A percentile compares a stretch with the other conserved stretches of the same genome.
Conservation (phyloP, 2,888 invertebrate species). For the Stenolophus ochropezus region DNA sequence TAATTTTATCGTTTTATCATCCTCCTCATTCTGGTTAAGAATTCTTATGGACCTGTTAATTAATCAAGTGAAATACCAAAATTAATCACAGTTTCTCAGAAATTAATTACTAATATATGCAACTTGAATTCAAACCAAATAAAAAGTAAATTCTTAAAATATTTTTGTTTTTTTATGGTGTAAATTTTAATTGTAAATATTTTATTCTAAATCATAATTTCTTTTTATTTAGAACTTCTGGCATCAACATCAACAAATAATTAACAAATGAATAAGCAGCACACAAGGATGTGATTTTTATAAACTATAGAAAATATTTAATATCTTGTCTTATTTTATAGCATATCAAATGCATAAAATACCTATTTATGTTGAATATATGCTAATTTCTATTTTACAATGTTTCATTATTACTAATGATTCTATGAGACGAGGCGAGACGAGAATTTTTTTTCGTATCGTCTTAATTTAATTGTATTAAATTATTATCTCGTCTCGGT, state of each 20-base stretch:
- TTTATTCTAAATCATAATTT: background rate
- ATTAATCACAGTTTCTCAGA: background rate
- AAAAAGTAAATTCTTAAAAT: background rate
- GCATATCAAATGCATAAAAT: conserved; percentile 24
- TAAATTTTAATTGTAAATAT: background rate
- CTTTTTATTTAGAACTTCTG: conserved; percentile 21
- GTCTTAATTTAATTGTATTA: too few species aligned
- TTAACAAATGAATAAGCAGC: conserved; percentile 34
- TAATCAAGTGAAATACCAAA: background rate
- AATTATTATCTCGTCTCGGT: too few species aligned
- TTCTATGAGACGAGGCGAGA: too few species aligned
- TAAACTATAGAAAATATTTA: background rate
- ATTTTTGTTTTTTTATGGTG: background rate
- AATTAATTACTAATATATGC: background rate
- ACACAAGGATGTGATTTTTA: conserved; percentile 42
- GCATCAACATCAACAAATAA: background rate
- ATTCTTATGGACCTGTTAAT: background rate
- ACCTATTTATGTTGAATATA: conserved; percentile 1
- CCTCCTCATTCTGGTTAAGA: background rate
- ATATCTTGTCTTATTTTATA: conserved; percentile 46
- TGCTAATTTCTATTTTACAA: background rate
- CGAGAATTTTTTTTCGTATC: too few species aligned
- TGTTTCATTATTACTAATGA: background rate
- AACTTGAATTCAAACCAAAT: too few species aligned
- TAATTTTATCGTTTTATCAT: conserved; percentile 15